These are phyloP conservation scores for Lepidochrysops patricia DNA, from an alignment of 2,888 invertebrate species.

Conservation along the genomic window DNA sequence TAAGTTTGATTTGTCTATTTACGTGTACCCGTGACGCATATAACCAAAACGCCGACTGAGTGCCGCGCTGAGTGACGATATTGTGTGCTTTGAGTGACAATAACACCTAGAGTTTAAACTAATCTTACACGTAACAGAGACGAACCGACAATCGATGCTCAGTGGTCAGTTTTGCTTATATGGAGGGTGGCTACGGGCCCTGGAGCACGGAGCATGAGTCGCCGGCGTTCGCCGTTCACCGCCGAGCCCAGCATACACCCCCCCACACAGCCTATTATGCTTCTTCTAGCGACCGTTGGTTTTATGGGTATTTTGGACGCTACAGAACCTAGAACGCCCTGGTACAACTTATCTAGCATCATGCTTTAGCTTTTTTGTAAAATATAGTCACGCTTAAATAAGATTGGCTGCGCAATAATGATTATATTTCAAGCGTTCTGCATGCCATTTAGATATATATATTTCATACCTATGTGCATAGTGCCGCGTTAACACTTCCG, in stretches of 20 bases:
- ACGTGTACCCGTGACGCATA: conserved; percentile 54
- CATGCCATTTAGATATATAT: conserved; percentile 74
- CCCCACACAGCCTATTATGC: conserved; percentile 69
- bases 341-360: conserved; percentile 74
- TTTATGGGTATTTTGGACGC: conserved; percentile 72
- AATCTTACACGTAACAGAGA: neutral
- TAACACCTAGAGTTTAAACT: neutral
- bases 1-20: conserved; percentile 70
- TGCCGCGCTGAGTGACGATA: neutral
- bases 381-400: conserved; percentile 74
- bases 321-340: conserved; percentile 70
- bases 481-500: conserved; percentile 70
- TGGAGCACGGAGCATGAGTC: conserved; percentile 63
- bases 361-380: conserved; percentile 75
- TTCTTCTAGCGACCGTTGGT: conserved; percentile 69
- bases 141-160: neutral
- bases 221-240: conserved; percentile 52
- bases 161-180: conserved; percentile 9
- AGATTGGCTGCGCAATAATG: conserved; percentile 75
- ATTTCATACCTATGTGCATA: conserved; percentile 72
- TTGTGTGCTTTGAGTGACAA: neutral
- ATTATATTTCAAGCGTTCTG: conserved; percentile 75
- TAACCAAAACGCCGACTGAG: neutral
- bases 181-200: conserved; percentile 42
- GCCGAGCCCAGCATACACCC: conserved; percentile 62